Base-by-base conservation (phyloP, 1,140 invertebrate genomes). In the Cardiocondyla obscurior region DNA sequence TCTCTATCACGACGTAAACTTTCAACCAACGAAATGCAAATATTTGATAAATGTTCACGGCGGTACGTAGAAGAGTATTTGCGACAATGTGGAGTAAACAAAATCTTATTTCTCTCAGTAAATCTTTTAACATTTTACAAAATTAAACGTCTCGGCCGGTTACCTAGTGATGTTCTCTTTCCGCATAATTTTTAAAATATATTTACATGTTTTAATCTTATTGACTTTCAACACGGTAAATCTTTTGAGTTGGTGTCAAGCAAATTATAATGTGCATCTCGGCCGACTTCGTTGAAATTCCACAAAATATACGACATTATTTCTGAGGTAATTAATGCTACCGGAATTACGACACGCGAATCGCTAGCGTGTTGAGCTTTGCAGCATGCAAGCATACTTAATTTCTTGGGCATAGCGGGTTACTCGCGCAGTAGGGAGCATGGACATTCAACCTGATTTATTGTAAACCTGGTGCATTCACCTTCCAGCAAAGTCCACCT, bases 351-450 rank as follows among this genome's bases (percentile, higher is more conserved):
- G 77, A 85, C 87, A 89, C 88, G 87, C 87, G 46, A 89, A 39
- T 73, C 64, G 65, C 22, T 73, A 57, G 49, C 64, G 46, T 83
- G 81, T 51, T 33, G 57, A 44, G 79, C 51, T 81, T n/a, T 81
- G 70, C 74, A 72, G 86, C 85, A 90, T 88, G 88, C 86, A 85
- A 89, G 60, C 62, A 62, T 83, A 83, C 70, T 85, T 87, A 82
- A 85, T 87, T 88, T 85, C 64, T 83, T 58, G 25, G 14, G 22
- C 46, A 67, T 51, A 46, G 64, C 53, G 42, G 79, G 73, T 67
- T 81, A 64, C 57, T 81, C 36, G 30, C 72, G 36, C 30, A 25
- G 44, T n/a, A 70, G 42, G 77, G 10, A 42, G 25, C 25, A 69
- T 36, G 19, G 39, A 70, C 65, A 76, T 22, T 84, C 69, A 44